These are phyloP conservation scores for Falco peregrinus DNA, from an alignment of 2,797 vertebrate species.

Conservation along the genomic window DNA sequence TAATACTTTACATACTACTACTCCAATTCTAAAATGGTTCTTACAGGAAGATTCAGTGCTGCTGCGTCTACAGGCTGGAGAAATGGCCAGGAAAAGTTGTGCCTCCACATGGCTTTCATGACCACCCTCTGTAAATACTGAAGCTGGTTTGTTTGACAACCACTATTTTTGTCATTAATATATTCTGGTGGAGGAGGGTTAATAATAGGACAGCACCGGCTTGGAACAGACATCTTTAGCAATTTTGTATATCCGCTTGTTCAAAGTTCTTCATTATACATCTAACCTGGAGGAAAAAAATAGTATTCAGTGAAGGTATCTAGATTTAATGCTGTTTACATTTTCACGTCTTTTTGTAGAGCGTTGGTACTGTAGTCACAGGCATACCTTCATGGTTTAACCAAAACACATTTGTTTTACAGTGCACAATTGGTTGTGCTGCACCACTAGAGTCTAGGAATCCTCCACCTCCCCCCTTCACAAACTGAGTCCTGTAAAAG, in stretches of 20 bases:
- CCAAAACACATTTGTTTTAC: background rate
- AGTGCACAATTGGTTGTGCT: background rate
- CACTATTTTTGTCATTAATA: constrained; percentile 79
- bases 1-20: background rate
- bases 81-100: constrained; percentile 94
- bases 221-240: constrained; percentile 80
- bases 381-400: background rate
- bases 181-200: constrained; percentile 91
- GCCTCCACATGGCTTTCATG: constrained; percentile 87
- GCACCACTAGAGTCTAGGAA: background rate
- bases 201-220: constrained; percentile 66
- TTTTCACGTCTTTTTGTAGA: background rate
- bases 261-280: background rate
- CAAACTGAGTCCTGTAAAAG: background rate
- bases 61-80: constrained; percentile 91
- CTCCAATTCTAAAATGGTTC: constrained; percentile 28
- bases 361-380: background rate
- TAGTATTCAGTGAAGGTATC: background rate
- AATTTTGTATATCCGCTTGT: background rate
- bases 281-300: background rate
- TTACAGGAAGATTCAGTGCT: constrained; percentile 88
- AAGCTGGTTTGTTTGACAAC: constrained; percentile 89
- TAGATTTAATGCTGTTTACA: background rate
- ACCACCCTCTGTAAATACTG: constrained; percentile 89
- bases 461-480: background rate